Percentiles rank a stretch among this genome's conserved stretches.
Evolutionary conservation across 2,797 vertebrate species (phyloP).

Genomic region (Pangasius macronema): DNA sequence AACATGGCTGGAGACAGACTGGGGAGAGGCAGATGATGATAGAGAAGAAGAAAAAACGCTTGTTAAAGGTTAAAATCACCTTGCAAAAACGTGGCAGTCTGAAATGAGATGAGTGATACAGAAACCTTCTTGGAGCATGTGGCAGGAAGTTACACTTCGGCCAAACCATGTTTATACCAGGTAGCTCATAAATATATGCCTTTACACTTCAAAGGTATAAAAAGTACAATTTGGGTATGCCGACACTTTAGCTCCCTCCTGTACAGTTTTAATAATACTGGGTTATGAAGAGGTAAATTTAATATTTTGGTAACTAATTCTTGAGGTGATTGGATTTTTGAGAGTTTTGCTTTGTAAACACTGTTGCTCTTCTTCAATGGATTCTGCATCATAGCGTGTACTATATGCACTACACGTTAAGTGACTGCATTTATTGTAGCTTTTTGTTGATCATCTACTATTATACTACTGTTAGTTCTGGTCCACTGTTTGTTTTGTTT

Average conservation of each 20-base stretch:
- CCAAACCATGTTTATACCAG: neutral
- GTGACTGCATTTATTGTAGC: neutral
- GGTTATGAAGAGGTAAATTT: neutral
- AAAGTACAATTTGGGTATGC: neutral
- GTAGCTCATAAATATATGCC: neutral
- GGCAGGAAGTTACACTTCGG: neutral
- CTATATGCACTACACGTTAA: neutral
- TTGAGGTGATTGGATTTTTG: neutral
- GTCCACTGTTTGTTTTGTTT: neutral
- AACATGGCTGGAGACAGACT: neutral
- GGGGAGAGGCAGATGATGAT: conserved; percentile 16
- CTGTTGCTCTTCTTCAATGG: neutral
- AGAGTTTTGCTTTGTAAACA: neutral
- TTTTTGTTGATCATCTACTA: neutral
- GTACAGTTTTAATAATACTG: neutral
- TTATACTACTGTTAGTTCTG: neutral
- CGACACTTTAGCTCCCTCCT: neutral
- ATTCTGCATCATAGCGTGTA: neutral
- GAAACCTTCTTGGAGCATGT: neutral
- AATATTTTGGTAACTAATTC: neutral
- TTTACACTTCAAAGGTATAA: neutral
- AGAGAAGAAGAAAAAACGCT: neutral
- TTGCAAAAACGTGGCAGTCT: neutral
- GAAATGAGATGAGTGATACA: neutral
- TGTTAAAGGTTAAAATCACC: conserved; percentile 13